Evolutionary conservation across 1,140 invertebrate species (phyloP), one percentile per base, ranked within the genome.

Genomic region (Coelopa frigida): DNA sequence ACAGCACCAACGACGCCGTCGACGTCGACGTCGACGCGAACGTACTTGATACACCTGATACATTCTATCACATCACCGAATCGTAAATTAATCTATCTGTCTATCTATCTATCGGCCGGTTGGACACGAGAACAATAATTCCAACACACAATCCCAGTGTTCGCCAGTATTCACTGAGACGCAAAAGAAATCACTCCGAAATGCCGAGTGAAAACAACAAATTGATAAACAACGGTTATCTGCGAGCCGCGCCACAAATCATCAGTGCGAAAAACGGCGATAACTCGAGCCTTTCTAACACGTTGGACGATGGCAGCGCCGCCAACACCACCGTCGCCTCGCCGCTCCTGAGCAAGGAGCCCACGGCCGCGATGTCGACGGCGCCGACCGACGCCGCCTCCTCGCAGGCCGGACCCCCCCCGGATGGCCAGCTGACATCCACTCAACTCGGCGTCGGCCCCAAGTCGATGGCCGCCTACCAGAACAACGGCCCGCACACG

Each of bases 211-310:
- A 49, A 37, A 49, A 44, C 10, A 49, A 40, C 29, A 49, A 49
- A 49, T 37, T 49, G 11, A 40, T 49, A 32, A 49, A 49, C 49
- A 66, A 66, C 43, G 62, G 62, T 39, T 66, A 62, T 48, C 50
- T 66, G 6, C 42, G 48, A 21, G 41, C 27, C 8, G 8, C 42
- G 36, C 48, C 48, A 37, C 37, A 49, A 22, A 39, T 44, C 15
- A 46, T 35, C 21, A 38, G n/a, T n/a, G n/a, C 24, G 29, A 46
- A 46, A 15, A 46, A 37, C 36, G 42, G 42, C 17, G 27, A 37
- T 27, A 41, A 41, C 17, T 5, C 22, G 12, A 43, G 32, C 23
- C 33, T 21, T 23, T 18, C 22, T 38, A 14, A 29, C 27, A 21
- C 15, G 5, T 36, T 45, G 43, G 33, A 45, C 18, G 33, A 35